Conservation (phyloP, 2,888 invertebrate genomes). For the Eudemis profundana region DNA sequence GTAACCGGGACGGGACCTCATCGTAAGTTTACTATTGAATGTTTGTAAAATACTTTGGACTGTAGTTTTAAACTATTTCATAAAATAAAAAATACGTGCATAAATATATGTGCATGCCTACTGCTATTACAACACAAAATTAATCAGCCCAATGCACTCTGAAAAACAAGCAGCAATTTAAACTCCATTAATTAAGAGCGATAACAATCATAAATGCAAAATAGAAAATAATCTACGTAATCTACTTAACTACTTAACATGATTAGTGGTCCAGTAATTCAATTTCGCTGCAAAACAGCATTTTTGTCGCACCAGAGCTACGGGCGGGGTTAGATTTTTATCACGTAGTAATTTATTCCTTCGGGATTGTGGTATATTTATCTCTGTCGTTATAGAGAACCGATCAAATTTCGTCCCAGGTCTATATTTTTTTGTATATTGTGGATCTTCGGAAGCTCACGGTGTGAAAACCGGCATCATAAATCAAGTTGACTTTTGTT, state of each 20-base stretch:
- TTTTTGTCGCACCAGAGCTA: conserved; percentile 68
- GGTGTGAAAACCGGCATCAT: conserved; percentile 44
- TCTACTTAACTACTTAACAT: conserved; percentile 45
- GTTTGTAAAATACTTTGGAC: no score
- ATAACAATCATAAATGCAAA: conserved; percentile 42
- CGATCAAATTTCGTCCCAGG: conserved; percentile 46
- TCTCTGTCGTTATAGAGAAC: conserved; percentile 51
- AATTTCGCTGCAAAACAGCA: conserved; percentile 63
- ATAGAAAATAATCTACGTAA: conserved; percentile 39
- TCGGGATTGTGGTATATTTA: conserved; percentile 57
- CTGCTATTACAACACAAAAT: conserved; percentile 4
- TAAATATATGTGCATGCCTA: no score
- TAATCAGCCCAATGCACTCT: conserved; percentile 28
- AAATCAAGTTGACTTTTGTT: conserved; percentile 33
- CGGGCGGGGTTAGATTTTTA: conserved; percentile 72
- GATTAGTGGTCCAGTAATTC: conserved; percentile 61
- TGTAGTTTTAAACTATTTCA: no score
- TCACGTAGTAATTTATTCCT: conserved; percentile 72
- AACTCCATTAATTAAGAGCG: conserved; percentile 39
- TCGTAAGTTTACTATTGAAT: no score
- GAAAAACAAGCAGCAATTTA: conserved; percentile 34
- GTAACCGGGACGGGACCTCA: no score
- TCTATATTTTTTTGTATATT: conserved; percentile 41
- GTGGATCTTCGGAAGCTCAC: conserved; percentile 39
- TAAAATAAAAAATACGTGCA: no score